Evolutionary conservation across 2,797 vertebrate species (phyloP), one percentile per base, ranked within the genome.

Genomic region (Furcifer pardalis): DNA sequence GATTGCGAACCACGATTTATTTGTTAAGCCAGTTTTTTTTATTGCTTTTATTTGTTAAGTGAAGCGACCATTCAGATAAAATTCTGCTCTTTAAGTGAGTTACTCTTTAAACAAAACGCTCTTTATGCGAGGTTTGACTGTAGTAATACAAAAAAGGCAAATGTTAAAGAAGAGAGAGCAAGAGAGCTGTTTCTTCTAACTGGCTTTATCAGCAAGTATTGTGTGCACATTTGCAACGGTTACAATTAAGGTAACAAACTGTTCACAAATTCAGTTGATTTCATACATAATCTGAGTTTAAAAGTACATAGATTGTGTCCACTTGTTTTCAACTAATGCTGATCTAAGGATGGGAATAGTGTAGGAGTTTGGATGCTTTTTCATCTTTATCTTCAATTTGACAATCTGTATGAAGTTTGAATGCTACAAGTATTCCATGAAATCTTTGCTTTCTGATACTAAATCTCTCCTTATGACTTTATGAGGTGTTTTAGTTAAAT

Each of bases 361-460:
- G 77, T 65, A 82, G 82, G 30, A 49, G 0, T 35, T 21, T 8
- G 42, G 2, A 40, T 2, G 5, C 52, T 82, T 79, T 27, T 15
- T 30, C 79, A 87, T n/a, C 5, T 62, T 1, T 37, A 37, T n/a
- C 56, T 88, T 59, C 42, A n/a, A 74, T 62, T 79, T 89, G 9
- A 75, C 6, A 79, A 84, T 46, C 0, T 7, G 5, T 5, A 49
- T 27, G 30, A 13, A 80, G 12, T 72, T 77, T 59, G 2, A 35
- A 91, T 32, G 42, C 17, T 81, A 46, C 72, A 92, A 84, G 21
- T 76, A 68, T 15, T 81, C 82, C 82, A 52, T 30, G 0, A 71
- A 66, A 32, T 71, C 56, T n/a, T 86, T 21, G 46, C n/a, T 46
- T 19, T n/a, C 46, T 32, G 35, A 27, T 35, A 2, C 25, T 68